A percentile compares a stretch with the other conserved stretches of the same genome.
These are phyloP conservation scores for Sander lucioperca DNA, from an alignment of 2,113 vertebrate species.

Conservation along the genomic window DNA sequence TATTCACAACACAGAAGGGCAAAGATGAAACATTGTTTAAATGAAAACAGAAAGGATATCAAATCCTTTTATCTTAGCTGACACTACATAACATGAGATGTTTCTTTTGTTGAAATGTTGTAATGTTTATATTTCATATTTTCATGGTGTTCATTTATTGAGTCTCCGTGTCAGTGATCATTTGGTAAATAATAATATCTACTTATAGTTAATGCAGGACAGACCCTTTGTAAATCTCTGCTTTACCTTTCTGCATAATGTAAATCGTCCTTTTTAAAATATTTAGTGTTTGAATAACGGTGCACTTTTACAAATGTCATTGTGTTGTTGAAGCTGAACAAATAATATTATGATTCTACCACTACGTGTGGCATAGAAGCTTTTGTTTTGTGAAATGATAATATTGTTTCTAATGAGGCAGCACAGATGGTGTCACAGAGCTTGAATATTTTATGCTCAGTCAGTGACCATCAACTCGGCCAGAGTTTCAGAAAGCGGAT, in stretches of 20 bases:
- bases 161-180: not conserved
- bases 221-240: conserved; percentile 3
- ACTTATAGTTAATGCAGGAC: not conserved
- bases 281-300: conserved; percentile 16
- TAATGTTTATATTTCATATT: not conserved
- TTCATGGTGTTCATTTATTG: conserved; percentile 4
- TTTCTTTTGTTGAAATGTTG: conserved; percentile 1
- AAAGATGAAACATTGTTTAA: conserved; percentile 16
- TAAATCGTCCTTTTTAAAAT: conserved; percentile 17
- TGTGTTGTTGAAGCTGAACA: conserved; percentile 25
- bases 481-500: conserved; percentile 27
- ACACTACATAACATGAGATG: not conserved
- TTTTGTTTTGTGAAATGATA: conserved; percentile 45
- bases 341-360: not conserved
- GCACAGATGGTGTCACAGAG: conserved; percentile 60
- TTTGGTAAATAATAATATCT: conserved; percentile 9
- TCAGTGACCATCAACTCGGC: conserved; percentile 43
- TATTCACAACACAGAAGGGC: conserved; percentile 16
- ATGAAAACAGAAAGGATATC: not conserved
- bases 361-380: conserved; percentile 37
- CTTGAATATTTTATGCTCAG: conserved; percentile 60
- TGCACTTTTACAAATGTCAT: conserved; percentile 29
- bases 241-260: conserved; percentile 19
- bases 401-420: conserved; percentile 43
- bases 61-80: not conserved